A percentile compares a stretch with the other conserved stretches of the same genome.
Conservation (phyloP, 2,888 invertebrate genomes). For the Parnassius orleans region DNA sequence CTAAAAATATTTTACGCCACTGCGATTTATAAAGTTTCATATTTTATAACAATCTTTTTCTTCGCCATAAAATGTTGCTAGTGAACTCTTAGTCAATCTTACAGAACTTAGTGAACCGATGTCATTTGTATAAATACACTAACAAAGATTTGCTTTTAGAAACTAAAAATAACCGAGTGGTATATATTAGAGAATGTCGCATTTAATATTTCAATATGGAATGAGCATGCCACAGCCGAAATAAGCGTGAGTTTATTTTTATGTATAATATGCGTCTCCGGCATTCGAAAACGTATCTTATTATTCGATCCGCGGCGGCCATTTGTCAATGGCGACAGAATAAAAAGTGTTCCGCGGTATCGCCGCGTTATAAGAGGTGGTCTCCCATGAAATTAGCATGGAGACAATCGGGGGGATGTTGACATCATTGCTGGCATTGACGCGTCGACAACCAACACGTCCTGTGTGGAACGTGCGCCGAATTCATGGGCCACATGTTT, state of each 20-base stretch:
- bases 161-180: neutral
- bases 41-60: too few species aligned
- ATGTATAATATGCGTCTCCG: slow-evolving; percentile 26
- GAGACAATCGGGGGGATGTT: slow-evolving; percentile 58
- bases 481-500: slow-evolving; percentile 40
- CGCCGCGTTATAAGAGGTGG: slow-evolving; percentile 51
- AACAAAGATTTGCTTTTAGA: too few species aligned
- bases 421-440: slow-evolving; percentile 54
- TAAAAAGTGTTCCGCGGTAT: slow-evolving; percentile 47
- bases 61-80: too few species aligned
- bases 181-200: slow-evolving; percentile 6
- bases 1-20: too few species aligned
- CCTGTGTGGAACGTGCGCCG: slow-evolving; percentile 61
- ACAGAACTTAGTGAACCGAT: too few species aligned
- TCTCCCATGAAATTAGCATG: slow-evolving; percentile 58
- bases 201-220: slow-evolving; percentile 23
- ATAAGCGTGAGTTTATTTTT: slow-evolving; percentile 26
- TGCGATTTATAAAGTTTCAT: too few species aligned
- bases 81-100: too few species aligned
- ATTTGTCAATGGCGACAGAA: slow-evolving; percentile 57
- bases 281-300: slow-evolving; percentile 45
- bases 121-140: too few species aligned
- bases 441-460: slow-evolving; percentile 60
- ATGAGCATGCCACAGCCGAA: slow-evolving; percentile 13
- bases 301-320: slow-evolving; percentile 58